Percentiles rank a stretch among this genome's conserved stretches.
phyloP scores from a whole-genome alignment of 2,888 invertebrate species.

The Lepidocyrtoides sp. region DNA sequence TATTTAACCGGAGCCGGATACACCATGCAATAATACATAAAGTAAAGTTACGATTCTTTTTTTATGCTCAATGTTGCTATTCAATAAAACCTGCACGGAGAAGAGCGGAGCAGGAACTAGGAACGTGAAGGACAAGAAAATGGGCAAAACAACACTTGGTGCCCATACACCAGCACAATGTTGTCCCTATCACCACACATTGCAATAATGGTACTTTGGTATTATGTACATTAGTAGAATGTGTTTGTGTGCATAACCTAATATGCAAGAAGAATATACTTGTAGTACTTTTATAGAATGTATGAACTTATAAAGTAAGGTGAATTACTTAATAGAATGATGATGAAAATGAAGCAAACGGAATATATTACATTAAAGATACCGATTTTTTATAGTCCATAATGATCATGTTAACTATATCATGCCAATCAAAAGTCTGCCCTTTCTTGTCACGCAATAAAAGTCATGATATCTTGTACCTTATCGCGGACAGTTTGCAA shows the following conservation, averaged over 20 bases:
- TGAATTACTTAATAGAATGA: neutral
- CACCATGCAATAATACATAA: conserved; percentile 60
- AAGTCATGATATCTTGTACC: neutral
- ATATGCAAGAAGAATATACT: too few relatives aligned
- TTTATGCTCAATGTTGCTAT: conserved; percentile 29
- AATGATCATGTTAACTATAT: conserved; percentile 12
- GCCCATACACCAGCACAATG: neutral
- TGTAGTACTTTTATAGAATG: neutral
- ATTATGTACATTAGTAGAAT: too few relatives aligned
- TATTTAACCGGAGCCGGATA: conserved; percentile 34
- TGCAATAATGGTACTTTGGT: neutral
- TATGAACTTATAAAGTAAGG: neutral
- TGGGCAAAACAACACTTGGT: conserved; percentile 18
- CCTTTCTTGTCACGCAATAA: conserved; percentile 37
- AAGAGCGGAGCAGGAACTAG: neutral
- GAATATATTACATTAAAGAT: neutral
- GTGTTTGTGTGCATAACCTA: too few relatives aligned
- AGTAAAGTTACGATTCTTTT: conserved; percentile 47
- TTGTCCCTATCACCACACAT: neutral
- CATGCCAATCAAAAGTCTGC: conserved; percentile 9
- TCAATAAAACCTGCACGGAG: conserved; percentile 24
- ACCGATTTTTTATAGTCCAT: conserved; percentile 2
- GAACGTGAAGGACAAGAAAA: conserved; percentile 43
- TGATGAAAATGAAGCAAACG: conserved; percentile 4
- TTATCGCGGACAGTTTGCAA: neutral